These are phyloP conservation scores for Polypterus senegalus DNA, from an alignment of 2,113 vertebrate species.

Conservation along the genomic window DNA sequence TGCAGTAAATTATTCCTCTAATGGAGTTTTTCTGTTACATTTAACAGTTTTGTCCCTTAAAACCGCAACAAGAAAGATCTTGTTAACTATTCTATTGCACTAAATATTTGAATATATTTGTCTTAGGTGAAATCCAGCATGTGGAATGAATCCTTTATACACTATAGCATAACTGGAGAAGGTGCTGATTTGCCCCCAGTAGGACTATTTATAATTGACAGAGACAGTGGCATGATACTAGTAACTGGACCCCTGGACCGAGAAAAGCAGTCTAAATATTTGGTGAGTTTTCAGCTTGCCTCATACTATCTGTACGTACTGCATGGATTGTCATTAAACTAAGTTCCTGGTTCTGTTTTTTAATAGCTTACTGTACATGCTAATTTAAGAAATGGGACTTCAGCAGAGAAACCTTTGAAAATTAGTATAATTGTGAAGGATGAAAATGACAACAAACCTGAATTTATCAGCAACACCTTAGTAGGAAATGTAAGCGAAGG, in stretches of 20 bases:
- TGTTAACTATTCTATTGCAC: neutral
- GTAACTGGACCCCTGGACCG: slow-evolving; percentile 33
- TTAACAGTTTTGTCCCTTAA: neutral
- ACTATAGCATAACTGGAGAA: slow-evolving; percentile 31
- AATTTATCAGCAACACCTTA: slow-evolving; percentile 24
- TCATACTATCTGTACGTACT: neutral
- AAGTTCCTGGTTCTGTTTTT: neutral
- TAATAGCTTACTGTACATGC: slow-evolving; percentile 33
- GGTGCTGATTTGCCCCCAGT: slow-evolving; percentile 31
- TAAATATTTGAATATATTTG: neutral
- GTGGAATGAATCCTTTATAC: slow-evolving; percentile 18
- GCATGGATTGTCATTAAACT: neutral
- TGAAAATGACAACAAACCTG: slow-evolving; percentile 35
- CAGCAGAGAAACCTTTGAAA: slow-evolving; percentile 27
- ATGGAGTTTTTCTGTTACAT: neutral
- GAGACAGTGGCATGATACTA: slow-evolving; percentile 21
- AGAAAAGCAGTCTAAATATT: slow-evolving; percentile 27
- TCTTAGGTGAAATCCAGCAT: slow-evolving; percentile 33
- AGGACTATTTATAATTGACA: slow-evolving; percentile 29
- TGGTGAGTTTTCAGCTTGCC: slow-evolving; percentile 14
- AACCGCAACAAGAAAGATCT: neutral
- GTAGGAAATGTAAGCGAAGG: slow-evolving; percentile 27
- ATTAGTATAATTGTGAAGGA: slow-evolving; percentile 34
- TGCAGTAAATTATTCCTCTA: neutral
- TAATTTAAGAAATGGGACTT: neutral